Evolutionary conservation across 2,797 vertebrate genomes (phyloP).

Genomic region (Gouania willdenowi): DNA sequence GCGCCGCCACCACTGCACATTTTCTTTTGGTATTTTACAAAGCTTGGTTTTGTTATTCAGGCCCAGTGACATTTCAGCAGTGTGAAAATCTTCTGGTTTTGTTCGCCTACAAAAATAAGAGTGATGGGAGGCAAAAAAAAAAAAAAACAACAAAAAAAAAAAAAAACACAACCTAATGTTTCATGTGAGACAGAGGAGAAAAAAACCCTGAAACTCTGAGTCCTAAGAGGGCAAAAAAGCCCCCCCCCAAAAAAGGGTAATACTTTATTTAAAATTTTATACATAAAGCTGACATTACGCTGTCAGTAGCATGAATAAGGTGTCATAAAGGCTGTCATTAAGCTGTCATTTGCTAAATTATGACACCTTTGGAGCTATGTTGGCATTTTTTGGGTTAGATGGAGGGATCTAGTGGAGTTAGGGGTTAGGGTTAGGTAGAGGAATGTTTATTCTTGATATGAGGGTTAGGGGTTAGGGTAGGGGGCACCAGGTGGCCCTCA

Average conservation of each 20-base stretch:
- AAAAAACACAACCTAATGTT: conserved; percentile 9
- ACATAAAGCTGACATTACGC: no score
- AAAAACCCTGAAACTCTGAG: conserved; percentile 31
- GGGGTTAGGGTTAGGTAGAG: no score
- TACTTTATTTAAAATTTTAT: no score
- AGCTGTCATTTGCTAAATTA: no score
- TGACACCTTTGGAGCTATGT: no score
- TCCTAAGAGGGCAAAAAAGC: conserved; percentile 18
- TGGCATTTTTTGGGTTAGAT: no score
- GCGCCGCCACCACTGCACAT: conserved; percentile 23
- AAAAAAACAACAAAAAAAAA: conserved; percentile 11
- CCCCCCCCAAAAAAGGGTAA: background rate
- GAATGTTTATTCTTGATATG: no score
- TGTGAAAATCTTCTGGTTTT: conserved; percentile 37
- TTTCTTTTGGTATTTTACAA: conserved; percentile 29
- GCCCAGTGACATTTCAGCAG: conserved; percentile 59
- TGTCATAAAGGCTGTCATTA: no score
- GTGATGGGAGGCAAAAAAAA: conserved; percentile 46
- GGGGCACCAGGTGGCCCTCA: no score
- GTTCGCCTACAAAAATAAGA: conserved; percentile 28
- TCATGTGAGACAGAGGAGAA: background rate
- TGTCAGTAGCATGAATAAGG: no score
- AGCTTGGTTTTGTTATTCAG: conserved; percentile 36
- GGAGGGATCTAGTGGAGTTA: no score
- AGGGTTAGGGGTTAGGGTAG: no score